Evolutionary conservation across 2,797 vertebrate species (phyloP).

Genomic region (Acanthurus lineatus): DNA sequence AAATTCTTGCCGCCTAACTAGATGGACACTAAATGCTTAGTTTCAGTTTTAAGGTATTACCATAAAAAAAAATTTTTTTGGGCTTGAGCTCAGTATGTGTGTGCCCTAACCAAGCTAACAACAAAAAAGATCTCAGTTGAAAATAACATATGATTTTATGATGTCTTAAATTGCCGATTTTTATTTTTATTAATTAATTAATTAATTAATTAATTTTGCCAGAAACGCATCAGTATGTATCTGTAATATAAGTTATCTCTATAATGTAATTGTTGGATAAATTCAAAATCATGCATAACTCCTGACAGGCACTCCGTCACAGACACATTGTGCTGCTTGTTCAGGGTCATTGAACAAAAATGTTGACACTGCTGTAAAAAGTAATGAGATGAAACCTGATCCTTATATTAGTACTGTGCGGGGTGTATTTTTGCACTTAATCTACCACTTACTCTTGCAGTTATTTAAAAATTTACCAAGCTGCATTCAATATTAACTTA

Average conservation of each 20-base stretch:
- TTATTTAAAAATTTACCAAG: not conserved
- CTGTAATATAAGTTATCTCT: too few species aligned
- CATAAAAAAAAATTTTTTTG: not conserved
- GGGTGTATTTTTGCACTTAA: not conserved
- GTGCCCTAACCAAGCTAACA: not conserved
- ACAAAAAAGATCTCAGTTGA: too few species aligned
- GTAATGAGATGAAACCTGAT: not conserved
- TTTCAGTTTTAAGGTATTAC: not conserved
- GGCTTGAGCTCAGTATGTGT: too few species aligned
- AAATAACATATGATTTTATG: not conserved
- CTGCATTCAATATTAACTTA: not conserved
- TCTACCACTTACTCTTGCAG: not conserved
- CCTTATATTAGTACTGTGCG: not conserved
- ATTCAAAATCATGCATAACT: not conserved
- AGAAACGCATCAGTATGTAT: not conserved
- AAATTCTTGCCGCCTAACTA: not conserved
- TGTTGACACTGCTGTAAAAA: not conserved
- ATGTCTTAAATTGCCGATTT: not conserved
- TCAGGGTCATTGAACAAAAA: conserved; percentile 4
- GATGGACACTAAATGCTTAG: not conserved
- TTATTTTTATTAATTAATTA: not conserved
- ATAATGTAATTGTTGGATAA: not conserved
- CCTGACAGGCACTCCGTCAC: not conserved
- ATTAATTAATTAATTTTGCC: not conserved
- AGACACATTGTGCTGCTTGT: not conserved